Conservation (phyloP, 2,888 invertebrate species). For the Conistra vaccinii region DNA sequence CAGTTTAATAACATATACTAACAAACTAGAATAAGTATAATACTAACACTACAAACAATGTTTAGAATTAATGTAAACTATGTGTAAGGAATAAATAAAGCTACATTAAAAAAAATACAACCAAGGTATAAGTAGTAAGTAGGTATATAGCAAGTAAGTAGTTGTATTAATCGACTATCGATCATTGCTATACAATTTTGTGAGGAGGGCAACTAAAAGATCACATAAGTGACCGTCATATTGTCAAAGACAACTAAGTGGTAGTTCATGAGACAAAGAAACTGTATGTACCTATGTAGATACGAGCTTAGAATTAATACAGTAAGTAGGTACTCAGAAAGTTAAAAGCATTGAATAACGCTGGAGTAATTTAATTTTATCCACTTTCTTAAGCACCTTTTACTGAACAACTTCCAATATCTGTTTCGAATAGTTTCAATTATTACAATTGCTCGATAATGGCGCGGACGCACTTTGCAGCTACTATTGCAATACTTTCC, state of each 20-base stretch:
- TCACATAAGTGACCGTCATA: not conserved
- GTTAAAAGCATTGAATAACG: not conserved
- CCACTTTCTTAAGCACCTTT: not conserved
- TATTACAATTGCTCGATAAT: constrained; percentile 47
- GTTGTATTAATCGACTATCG: not conserved
- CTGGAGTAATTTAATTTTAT: constrained; percentile 18
- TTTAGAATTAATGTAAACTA: too few relatives aligned
- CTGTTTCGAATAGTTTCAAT: constrained; percentile 40
- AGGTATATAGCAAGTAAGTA: too few relatives aligned
- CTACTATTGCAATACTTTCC: constrained; percentile 48
- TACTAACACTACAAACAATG: too few relatives aligned
- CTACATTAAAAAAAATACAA: too few relatives aligned
- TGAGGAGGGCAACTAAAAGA: not conserved
- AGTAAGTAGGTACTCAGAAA: not conserved
- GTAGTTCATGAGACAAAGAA: not conserved
- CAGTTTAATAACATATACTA: too few relatives aligned
- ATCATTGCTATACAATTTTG: not conserved
- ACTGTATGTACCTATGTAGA: too few relatives aligned
- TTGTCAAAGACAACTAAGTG: too few relatives aligned
- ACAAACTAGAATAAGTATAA: too few relatives aligned
- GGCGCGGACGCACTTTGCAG: constrained; percentile 32
- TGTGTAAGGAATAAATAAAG: too few relatives aligned
- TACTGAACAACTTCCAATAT: constrained; percentile 18
- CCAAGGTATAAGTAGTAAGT: too few relatives aligned
- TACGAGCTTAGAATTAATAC: not conserved